Evolutionary conservation across 2,113 vertebrate genomes (phyloP).

Genomic region (Chloebia gouldiae): DNA sequence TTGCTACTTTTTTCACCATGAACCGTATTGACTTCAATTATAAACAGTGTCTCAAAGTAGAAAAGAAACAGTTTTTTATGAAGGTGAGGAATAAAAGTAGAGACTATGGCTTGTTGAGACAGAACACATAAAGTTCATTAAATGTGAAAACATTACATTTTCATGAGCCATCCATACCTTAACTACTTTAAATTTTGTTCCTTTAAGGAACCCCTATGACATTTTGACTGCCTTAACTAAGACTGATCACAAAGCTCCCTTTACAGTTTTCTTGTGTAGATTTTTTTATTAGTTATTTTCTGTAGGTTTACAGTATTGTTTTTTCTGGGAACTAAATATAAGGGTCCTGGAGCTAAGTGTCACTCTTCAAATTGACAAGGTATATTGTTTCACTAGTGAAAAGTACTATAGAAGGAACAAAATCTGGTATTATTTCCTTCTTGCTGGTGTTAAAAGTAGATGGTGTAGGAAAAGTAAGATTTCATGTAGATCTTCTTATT

Average conservation of each 20-base stretch:
- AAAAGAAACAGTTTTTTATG: not conserved
- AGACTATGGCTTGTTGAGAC: not conserved
- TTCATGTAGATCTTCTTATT: not conserved
- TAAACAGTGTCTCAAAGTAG: not conserved
- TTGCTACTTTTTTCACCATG: not conserved
- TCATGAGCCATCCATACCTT: not conserved
- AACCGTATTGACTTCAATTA: not conserved
- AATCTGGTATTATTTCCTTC: not conserved
- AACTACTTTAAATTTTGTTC: not conserved
- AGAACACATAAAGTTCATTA: not conserved
- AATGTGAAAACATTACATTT: not conserved
- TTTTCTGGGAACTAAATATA: not conserved
- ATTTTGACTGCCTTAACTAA: not conserved
- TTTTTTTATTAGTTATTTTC: not conserved
- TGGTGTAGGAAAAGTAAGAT: not conserved
- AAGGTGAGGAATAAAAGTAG: not conserved
- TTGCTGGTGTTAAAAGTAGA: not conserved
- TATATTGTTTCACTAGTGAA: not conserved
- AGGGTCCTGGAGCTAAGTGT: not conserved
- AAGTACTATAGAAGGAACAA: not conserved
- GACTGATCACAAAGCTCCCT: not conserved
- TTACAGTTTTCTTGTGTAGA: not conserved
- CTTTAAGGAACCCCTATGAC: not conserved
- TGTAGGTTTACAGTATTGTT: not conserved
- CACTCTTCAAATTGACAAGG: not conserved